Percentiles rank a stretch among this genome's conserved stretches.
Evolutionary conservation across 2,797 vertebrate genomes (phyloP).

Genomic region (Xyrichtys novacula): DNA sequence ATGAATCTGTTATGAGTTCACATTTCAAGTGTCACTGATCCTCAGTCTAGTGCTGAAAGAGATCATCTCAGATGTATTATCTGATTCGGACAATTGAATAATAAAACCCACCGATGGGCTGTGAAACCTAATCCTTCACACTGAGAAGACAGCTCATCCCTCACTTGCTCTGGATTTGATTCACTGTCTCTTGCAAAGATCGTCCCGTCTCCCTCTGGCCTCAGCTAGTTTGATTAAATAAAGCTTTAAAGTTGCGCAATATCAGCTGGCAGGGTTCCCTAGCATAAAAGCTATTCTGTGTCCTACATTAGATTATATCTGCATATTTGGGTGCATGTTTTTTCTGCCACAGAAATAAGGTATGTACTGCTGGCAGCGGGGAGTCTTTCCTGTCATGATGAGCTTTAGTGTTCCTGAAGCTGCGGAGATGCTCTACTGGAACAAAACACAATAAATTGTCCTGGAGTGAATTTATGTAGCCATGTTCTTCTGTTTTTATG

Average conservation of each 20-base stretch:
- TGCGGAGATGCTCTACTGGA: conserved; percentile 51
- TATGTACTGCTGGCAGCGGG: conserved; percentile 61
- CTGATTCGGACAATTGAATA: conserved; percentile 45
- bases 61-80: conserved; percentile 56
- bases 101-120: conserved; percentile 49
- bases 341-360: conserved; percentile 48
- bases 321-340: neutral
- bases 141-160: conserved; percentile 25
- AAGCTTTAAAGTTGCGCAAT: conserved; percentile 44
- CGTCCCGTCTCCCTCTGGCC: conserved; percentile 29
- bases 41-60: conserved; percentile 38
- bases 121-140: conserved; percentile 44
- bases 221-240: conserved; percentile 37
- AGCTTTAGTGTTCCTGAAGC: conserved; percentile 81
- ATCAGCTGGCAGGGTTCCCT: conserved; percentile 39
- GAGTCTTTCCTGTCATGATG: conserved; percentile 52
- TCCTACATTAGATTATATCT: conserved; percentile 15
- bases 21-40: conserved; percentile 46
- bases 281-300: conserved; percentile 38
- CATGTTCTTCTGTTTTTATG: conserved; percentile 52
- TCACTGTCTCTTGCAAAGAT: conserved; percentile 41
- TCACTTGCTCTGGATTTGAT: conserved; percentile 53
- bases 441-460: conserved; percentile 74
- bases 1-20: conserved; percentile 44
- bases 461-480: conserved; percentile 66